Evolutionary conservation across 1,140 invertebrate genomes (phyloP), one percentile per base, ranked within the genome.

Genomic region (Penaeus chinensis): DNA sequence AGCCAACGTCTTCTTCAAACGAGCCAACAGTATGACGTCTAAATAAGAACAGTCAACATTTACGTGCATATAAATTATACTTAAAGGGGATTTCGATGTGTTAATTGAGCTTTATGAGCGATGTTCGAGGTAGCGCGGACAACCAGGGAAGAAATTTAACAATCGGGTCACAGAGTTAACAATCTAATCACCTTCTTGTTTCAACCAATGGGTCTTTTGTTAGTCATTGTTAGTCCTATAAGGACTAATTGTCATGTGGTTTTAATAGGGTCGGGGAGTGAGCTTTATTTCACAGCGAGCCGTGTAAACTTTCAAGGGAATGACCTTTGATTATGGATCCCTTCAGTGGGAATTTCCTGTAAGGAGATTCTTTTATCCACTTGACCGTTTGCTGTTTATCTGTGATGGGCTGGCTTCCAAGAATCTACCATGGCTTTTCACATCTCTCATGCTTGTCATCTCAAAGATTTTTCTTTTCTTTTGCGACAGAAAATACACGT

Each of bases 41-140:
- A 62, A 82, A 82, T 82, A 69, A 69, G 37, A 65, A 65, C 27
- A 69, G 65, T 65, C 65, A 66, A 65, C 62, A 65, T 82, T 82
- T 69, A 69, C 81, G 81, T 82, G 81, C 42, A 24, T 82, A 69
- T 82, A 82, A 82, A 82, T 82, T 82, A 66, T 61, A n/a, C 65
- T 71, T 82, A 66, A 82, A 69, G 61, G 65, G 32, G 37, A 82
- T 69, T 82, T 82, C 32, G 37, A 65, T 42, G 62, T 82, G 62
- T 65, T 82, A 82, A 82, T 82, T 65, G 81, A 66, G 32, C 32
- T 82, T 82, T 82, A 82, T 82, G 81, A 47, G 27, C 27, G 71
- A 74, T 37, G 27, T 74, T 74, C 71, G 42, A 82, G 47, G 16
- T 32, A 69, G 27, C 65, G 27, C 62, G 42, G 20, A 66, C 65